A percentile compares a stretch with the other conserved stretches of the same genome.
phyloP scores from a whole-genome alignment of 2,888 invertebrate species.

The Meliscaeva auricollis region DNA sequence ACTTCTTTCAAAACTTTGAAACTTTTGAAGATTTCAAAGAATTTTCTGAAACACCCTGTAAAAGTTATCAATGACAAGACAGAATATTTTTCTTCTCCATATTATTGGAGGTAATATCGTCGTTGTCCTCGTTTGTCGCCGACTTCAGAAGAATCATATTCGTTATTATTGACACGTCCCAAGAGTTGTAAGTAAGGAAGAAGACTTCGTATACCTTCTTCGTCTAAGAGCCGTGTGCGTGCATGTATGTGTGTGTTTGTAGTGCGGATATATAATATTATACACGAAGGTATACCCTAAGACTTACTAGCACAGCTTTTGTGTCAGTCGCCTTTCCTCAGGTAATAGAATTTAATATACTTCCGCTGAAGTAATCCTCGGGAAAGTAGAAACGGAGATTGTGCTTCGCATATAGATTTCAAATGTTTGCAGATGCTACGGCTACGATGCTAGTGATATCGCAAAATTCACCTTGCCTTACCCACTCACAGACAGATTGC shows the following conservation, averaged over 20 bases:
- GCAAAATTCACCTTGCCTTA: constrained; percentile 1
- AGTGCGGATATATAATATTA: constrained; percentile 25
- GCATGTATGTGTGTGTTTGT: background rate
- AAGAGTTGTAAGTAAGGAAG: constrained; percentile 52
- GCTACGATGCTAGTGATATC: constrained; percentile 38
- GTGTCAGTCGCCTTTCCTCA: constrained; percentile 67
- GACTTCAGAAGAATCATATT: constrained; percentile 68
- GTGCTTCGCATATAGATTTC: constrained; percentile 69
- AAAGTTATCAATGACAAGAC: constrained; percentile 30
- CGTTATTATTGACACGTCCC: constrained; percentile 75
- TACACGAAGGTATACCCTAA: background rate
- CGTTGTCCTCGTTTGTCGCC: constrained; percentile 12
- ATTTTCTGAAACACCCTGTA: constrained; percentile 18
- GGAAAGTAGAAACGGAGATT: constrained; percentile 61
- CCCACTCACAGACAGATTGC: constrained; percentile 35
- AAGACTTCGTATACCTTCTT: constrained; percentile 22
- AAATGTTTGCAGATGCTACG: constrained; percentile 50
- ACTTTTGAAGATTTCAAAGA: too few relatives aligned
- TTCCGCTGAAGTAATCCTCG: constrained; percentile 72
- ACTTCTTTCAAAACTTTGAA: too few relatives aligned
- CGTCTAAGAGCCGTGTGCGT: background rate
- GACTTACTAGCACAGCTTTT: constrained; percentile 47
- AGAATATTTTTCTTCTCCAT: constrained; percentile 27
- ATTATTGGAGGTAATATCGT: constrained; percentile 40
- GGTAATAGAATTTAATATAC: constrained; percentile 76